These are phyloP conservation scores for Phytoseiulus persimilis DNA, from an alignment of 2,888 invertebrate genomes.

Conservation along the genomic window DNA sequence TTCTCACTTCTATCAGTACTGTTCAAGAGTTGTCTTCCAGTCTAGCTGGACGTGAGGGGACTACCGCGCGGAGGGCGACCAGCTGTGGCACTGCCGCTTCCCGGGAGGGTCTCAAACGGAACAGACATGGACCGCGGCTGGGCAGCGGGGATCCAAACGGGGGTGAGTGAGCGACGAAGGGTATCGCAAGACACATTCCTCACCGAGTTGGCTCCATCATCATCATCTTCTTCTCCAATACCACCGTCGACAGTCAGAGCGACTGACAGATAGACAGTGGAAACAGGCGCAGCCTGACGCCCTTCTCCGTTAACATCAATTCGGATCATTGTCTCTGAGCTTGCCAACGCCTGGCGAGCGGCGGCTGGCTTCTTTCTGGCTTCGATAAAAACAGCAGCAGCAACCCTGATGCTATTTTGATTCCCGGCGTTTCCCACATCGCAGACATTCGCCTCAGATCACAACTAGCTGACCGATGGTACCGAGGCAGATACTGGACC, in stretches of 20 bases:
- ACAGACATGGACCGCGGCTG: not conserved
- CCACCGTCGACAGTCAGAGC: not conserved
- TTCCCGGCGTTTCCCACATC: not conserved
- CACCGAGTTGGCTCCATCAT: not conserved
- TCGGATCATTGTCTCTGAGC: slow-evolving; percentile 5
- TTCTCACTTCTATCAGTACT: not conserved
- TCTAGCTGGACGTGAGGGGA: not conserved
- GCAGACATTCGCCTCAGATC: not conserved
- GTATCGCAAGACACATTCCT: slow-evolving; percentile 5
- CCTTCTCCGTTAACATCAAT: not conserved
- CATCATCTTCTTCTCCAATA: not conserved
- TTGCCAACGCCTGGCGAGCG: not conserved
- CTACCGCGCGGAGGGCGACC: not conserved
- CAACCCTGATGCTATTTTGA: not conserved
- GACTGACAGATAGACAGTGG: not conserved
- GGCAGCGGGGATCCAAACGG: not conserved
- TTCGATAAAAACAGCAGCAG: not conserved
- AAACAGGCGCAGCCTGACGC: not conserved
- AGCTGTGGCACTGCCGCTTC: not conserved
- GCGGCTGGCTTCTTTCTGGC: not conserved
- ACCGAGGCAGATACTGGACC: not conserved
- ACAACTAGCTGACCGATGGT: not conserved
- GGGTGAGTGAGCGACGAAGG: not conserved
- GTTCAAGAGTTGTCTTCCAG: not conserved
- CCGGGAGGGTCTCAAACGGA: not conserved